These are phyloP conservation scores for Elgaria multicarinata DNA, from an alignment of 2,113 vertebrate species.

Conservation along the genomic window DNA sequence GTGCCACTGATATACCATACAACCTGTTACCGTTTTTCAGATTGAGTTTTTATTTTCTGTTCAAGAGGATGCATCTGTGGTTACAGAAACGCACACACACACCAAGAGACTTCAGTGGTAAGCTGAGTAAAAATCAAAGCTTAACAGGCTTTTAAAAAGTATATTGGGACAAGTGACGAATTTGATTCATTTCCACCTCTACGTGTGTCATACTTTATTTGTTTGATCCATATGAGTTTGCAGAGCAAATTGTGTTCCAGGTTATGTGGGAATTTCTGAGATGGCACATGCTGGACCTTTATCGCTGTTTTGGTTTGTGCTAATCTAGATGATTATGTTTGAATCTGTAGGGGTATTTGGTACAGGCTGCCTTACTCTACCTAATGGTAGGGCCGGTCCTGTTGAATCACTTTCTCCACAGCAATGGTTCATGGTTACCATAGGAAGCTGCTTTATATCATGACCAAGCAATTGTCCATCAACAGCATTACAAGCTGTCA, in stretches of 20 bases:
- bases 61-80: conserved; percentile 69
- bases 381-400: neutral
- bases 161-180: neutral
- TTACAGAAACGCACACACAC: conserved; percentile 55
- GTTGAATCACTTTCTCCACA: too few species aligned
- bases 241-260: neutral
- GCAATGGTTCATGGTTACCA: neutral
- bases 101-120: conserved; percentile 58
- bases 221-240: neutral
- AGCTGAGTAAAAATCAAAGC: conserved; percentile 52
- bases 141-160: conserved; percentile 33
- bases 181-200: conserved; percentile 19
- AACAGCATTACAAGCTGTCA: too few species aligned
- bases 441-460: neutral
- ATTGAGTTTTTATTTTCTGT: conserved; percentile 65
- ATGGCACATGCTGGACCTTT: neutral
- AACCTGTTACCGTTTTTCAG: conserved; percentile 66
- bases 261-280: neutral
- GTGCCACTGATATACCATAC: conserved; percentile 60
- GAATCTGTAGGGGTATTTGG: neutral
- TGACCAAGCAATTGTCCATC: too few species aligned
- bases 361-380: neutral
- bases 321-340: neutral
- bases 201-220: neutral
- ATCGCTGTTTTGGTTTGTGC: neutral